Evolutionary conservation across 2,113 vertebrate genomes (phyloP), one percentile per base, ranked within the genome.

Genomic region (Chascanopsetta lugubris): DNA sequence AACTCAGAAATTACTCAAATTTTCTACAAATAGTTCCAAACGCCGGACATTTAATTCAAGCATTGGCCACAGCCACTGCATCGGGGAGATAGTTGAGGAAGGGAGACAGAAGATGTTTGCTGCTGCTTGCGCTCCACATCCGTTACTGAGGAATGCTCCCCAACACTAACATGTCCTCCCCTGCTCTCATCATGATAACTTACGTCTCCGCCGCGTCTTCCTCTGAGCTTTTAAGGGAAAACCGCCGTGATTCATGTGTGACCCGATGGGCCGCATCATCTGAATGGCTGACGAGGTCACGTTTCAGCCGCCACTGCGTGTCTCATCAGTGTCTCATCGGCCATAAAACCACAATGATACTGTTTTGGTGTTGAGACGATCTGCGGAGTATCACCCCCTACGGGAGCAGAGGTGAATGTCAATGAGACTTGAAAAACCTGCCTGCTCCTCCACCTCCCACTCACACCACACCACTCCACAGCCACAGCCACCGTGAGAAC

Each of bases 151-250:
- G 87, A 92, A 90, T 89, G 80, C 76, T 87, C 51, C n/a, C 77
- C 26, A 83, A 88, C 73, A 87, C 83, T 69, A 90, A 88, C 83
- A 89, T 62, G 78, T 88, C 82, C 88, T 89, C 88, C 89, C 69
- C 59, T 79, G 46, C 78, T 59, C 50, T 71, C 49, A 67, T 57
- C 61, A 61, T 69, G 79, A 88, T 82, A 57, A 72, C 76, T 84
- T 54, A 75, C 34, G 26, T 62, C 61, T 27, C 38, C 54, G 38
- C 58, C 50, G 48, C 29, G 26, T 68, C 75, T 29, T 66, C 59
- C 54, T 61, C 68, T 20, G 27, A 30, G 18, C 48, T 56, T 57
- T 57, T 49, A 60, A 76, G 42, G 46, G 74, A 40, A 11, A 18
- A 32, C 36, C 18, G 66, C 12, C 18, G 20, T 36, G 30, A 62